Evolutionary conservation across 2,113 vertebrate genomes (phyloP), one percentile per base, ranked within the genome.

Genomic region (Tauraco erythrolophus): DNA sequence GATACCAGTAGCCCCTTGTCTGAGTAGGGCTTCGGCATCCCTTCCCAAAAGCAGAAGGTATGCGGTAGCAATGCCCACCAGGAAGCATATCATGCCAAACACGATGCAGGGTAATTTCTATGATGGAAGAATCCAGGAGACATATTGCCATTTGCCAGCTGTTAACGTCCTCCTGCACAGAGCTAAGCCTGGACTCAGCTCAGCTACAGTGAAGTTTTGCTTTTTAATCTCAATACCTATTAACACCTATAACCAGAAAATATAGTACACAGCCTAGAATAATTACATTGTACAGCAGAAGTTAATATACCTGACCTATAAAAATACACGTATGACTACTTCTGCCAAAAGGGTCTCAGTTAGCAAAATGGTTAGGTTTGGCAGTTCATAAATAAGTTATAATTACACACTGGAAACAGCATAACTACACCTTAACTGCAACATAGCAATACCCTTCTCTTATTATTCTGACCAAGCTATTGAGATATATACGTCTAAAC

Each of bases 381-480:
- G 46, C 62, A 83, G 91, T 60, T 89, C 64, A 62, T 96, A 93
- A 97, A 90, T 74, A 94, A 80, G n/a, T 60, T 65, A 58, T 25
- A 92, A 94, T 91, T 81, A 81, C 43, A 62, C 60, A 78, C 43
- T 64, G 64, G 56, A 86, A 96, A 68, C 60, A 81, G 71, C n/a
- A 54, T 14, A 86, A 77, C 84, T 94, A 75, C 17, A 81, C 50
- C 25, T 57, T 68, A 86, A 58, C 39, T 86, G 37, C 68, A 89
- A 45, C 19, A 39, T 6, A 71, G 39, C 48, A 68, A 71, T 94
- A 60, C 19, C 24, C 25, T 39, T 62, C 33, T 28, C 25, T 58
- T 51, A 68, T 78, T 80, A 84, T 51, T 54, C 46, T 71, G 68
- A 70, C 33, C 64, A 78, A 84, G 45, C 54, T 51, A 28, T 19